phyloP scores from a whole-genome alignment of 2,113 vertebrate species.

The Tupaia chinensis region DNA sequence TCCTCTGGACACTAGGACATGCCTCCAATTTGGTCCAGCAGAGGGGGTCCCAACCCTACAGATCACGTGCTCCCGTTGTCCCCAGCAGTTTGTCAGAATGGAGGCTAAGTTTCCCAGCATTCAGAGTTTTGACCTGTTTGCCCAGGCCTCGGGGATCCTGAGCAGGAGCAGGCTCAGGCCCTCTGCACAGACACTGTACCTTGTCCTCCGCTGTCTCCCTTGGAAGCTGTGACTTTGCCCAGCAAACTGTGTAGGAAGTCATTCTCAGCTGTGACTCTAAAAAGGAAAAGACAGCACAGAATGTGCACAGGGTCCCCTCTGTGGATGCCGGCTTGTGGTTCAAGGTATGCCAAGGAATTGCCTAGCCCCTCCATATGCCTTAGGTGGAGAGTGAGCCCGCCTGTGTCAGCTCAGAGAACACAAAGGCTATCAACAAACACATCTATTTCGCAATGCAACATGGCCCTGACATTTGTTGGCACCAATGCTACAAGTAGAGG shows the following conservation, averaged over 20 bases:
- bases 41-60: not conserved
- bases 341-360: not conserved
- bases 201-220: constrained; percentile 97
- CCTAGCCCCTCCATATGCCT: not conserved
- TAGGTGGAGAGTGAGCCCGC: not conserved
- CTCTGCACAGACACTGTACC: constrained; percentile 85
- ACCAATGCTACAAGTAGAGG: not conserved
- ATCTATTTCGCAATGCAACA: not conserved
- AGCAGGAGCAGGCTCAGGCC: not conserved
- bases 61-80: not conserved
- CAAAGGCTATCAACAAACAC: not conserved
- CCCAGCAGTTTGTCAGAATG: not conserved
- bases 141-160: not conserved
- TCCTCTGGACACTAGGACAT: not conserved
- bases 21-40: not conserved
- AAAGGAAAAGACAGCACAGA: constrained; percentile 69
- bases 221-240: constrained; percentile 94
- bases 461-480: not conserved
- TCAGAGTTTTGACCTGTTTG: not conserved
- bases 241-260: constrained; percentile 96
- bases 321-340: not conserved
- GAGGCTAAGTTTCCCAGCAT: not conserved
- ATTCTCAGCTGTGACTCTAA: constrained; percentile 93
- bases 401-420: not conserved
- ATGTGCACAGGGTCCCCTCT: not conserved